Base-by-base conservation (phyloP, 1,140 invertebrate species). In the Apis dorsata region DNA sequence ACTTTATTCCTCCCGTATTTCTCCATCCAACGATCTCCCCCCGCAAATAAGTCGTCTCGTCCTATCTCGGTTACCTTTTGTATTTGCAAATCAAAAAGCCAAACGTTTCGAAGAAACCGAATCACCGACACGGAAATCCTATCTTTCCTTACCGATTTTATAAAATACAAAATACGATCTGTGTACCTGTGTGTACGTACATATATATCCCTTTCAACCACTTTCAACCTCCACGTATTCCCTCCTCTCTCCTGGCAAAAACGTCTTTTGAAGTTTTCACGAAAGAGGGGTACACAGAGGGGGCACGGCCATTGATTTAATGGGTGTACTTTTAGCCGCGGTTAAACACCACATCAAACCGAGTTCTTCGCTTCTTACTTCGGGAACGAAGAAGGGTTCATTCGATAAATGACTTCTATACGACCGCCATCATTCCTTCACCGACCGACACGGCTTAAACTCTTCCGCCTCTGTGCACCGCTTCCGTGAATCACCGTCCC, bases 341-440 rank as follows among this genome's bases (percentile, higher is more conserved):
- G 87, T 89, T 89, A 86, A 89, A 80, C 83, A 80, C 83, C 87
- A 87, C 85, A 87, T 86, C 87, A 89, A 83, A 89, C 77, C 72
- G 63, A 74, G 57, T 73, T 79, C 74, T 66, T 65, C 59, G 34
- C 76, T 77, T 68, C 66, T 57, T 57, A 83, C 76, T 77, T 82
- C 60, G 60, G n/a, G 78, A 80, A 70, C 69, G 66, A 12, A 63
- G n/a, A 63, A 13, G 66, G 77, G 74, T 85, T 82, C 83, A 69
- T 87, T 83, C 86, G 69, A 85, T 85, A 76, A 87, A 87, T 85
- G 83, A 88, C 78, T 77, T n/a, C 66, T 81, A 60, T 65, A 71
- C 81, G 81, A 70, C 69, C 71, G 55, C 59, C 73, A 86, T 86
- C 80, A 62, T 79, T 77, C n/a, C 68, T 59, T 69, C 55, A 57